Base-by-base conservation (phyloP, 2,113 vertebrate genomes). In the Atlantisia rogersi region DNA sequence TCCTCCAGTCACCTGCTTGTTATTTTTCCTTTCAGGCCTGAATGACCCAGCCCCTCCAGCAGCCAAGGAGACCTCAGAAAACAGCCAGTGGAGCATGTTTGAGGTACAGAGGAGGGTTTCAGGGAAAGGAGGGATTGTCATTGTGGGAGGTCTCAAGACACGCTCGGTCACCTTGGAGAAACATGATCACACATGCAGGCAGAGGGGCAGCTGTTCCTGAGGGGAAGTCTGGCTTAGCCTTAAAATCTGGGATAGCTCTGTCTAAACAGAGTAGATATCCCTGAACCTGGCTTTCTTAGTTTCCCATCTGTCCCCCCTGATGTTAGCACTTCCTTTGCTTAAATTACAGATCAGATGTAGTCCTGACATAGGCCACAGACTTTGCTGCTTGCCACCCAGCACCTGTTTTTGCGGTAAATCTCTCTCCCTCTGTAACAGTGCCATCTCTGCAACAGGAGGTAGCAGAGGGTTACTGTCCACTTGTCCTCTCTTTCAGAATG, bases 11-110 rank as follows among this genome's bases (percentile, higher is more conserved):
- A 68, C 52, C 29, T 29, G 5, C 55, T 32, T 37, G 17, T 78
- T 80, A 31, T 31, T 97, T 39, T 94, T 64, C 65, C 37, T 84
- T 86, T 87, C 96, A 99, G 99, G 98, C 67, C 97, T 99, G 64
- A 95, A 97, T 68, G 98, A 99, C 92, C 97, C 98, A 10, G 97
- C 98, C 37, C 96, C 98, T 69, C 79, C 53, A 92, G 94, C 97
- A 91, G 97, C 94, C 37, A 98, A 89, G 94, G 97, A 99, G 40
- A 82, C 96, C 3, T 90, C 94, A 6, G 96, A 96, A 82, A 98
- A 74, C 80, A 97, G 94, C 94, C 98, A 97, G 39, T 98, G 98
- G 93, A 96, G 95, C 55, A 94, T 98, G 86, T 98, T 98, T 71
- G 98, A 99, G 99, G 98, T 99, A 97, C 37, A 35, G 24, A 63